These are phyloP conservation scores for Argya squamiceps DNA, from an alignment of 2,797 vertebrate species.

Conservation along the genomic window DNA sequence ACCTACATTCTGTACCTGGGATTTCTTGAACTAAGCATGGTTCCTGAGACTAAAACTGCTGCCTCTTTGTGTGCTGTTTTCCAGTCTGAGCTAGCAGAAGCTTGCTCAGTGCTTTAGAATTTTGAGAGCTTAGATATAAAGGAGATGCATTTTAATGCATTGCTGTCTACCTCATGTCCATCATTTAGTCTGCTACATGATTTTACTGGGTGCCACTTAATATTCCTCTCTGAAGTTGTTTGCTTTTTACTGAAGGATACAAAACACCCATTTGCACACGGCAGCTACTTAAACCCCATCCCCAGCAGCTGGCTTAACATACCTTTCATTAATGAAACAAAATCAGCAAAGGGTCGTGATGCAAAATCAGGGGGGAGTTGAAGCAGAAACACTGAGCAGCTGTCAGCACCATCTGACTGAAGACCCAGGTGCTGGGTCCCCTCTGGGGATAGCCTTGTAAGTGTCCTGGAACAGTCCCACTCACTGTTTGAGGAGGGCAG, in stretches of 20 bases:
- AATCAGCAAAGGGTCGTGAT: accelerated
- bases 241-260: background rate
- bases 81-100: background rate
- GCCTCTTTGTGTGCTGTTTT: background rate
- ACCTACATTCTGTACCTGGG: accelerated
- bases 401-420: background rate
- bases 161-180: background rate
- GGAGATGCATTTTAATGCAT: background rate
- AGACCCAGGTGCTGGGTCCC: background rate
- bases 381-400: background rate
- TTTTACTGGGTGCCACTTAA: background rate
- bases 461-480: background rate
- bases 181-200: background rate
- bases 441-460: background rate
- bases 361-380: background rate
- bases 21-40: background rate
- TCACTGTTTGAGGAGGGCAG: background rate
- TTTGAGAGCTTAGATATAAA: background rate
- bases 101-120: background rate
- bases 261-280: background rate
- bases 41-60: background rate
- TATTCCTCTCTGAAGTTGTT: background rate
- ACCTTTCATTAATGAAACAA: background rate
- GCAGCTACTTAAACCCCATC: background rate
- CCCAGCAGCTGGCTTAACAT: background rate